Conservation (phyloP, 2,113 vertebrate species). For the Ramphastos sulfuratus region DNA sequence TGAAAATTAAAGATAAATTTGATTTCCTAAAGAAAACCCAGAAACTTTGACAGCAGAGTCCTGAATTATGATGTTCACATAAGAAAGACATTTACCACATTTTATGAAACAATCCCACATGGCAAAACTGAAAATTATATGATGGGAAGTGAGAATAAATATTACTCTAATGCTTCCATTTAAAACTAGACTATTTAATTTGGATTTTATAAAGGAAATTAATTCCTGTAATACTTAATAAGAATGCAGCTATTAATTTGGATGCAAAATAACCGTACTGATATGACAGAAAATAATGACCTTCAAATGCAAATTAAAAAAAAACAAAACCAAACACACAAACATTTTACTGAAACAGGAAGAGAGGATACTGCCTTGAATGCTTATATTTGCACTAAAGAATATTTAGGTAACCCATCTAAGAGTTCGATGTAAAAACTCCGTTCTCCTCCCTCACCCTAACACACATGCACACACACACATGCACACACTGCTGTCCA, state of each 20-base stretch:
- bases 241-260: not conserved
- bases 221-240: not conserved
- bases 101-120: not conserved
- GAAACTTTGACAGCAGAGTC: not conserved
- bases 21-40: not conserved
- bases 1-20: not conserved
- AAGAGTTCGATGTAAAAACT: rapidly evolving
- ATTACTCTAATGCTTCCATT: not conserved
- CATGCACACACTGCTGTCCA: rapidly evolving
- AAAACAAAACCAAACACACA: not conserved
- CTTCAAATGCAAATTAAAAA: not conserved
- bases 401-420: not conserved
- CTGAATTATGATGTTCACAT: not conserved
- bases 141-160: not conserved
- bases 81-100: not conserved
- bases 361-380: not conserved
- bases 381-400: not conserved
- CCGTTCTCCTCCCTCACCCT: rapidly evolving
- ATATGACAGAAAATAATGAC: not conserved
- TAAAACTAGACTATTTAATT: not conserved
- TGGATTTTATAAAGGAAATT: not conserved
- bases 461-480: not conserved
- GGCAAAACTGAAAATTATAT: not conserved
- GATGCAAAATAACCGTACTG: not conserved
- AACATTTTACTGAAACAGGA: not conserved